Evolutionary conservation across 2,888 invertebrate genomes (phyloP).

Genomic region (Nomada goodeniana): DNA sequence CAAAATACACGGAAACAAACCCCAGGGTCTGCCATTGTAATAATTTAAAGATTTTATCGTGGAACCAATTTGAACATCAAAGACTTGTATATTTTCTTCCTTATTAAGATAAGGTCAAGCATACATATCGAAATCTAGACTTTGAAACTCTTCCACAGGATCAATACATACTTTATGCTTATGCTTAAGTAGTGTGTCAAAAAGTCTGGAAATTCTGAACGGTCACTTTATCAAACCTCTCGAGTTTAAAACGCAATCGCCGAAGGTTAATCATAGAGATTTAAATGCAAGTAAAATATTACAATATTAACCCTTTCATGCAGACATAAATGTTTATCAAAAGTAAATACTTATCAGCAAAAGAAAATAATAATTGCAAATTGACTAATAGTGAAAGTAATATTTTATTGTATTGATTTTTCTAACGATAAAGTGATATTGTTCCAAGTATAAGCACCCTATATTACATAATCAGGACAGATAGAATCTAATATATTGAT

Average conservation of each 20-base stretch:
- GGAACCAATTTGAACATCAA: not conserved
- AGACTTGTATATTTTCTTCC: not conserved
- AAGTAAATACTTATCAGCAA: not conserved
- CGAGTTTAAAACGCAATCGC: too few relatives aligned
- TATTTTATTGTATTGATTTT: not conserved
- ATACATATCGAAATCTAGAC: too few relatives aligned
- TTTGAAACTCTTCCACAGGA: too few relatives aligned
- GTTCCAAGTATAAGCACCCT: not conserved
- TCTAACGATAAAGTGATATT: not conserved
- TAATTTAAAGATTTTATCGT: slow-evolving; percentile 13
- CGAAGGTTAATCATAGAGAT: too few relatives aligned
- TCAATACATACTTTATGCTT: too few relatives aligned
- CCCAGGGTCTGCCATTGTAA: not conserved
- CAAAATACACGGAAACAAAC: slow-evolving; percentile 11
- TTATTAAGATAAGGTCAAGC: too few relatives aligned
- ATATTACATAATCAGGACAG: not conserved
- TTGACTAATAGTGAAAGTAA: not conserved
- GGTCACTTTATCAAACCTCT: too few relatives aligned
- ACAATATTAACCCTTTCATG: too few relatives aligned
- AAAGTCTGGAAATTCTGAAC: too few relatives aligned
- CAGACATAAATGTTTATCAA: not conserved
- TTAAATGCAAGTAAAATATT: too few relatives aligned
- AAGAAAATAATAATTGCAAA: not conserved
- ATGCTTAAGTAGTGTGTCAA: too few relatives aligned
- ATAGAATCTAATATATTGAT: not conserved